Percentiles rank a stretch among this genome's conserved stretches.
These are phyloP conservation scores for Dorcus parallelipipedus DNA, from an alignment of 2,888 invertebrate species.

Conservation along the genomic window DNA sequence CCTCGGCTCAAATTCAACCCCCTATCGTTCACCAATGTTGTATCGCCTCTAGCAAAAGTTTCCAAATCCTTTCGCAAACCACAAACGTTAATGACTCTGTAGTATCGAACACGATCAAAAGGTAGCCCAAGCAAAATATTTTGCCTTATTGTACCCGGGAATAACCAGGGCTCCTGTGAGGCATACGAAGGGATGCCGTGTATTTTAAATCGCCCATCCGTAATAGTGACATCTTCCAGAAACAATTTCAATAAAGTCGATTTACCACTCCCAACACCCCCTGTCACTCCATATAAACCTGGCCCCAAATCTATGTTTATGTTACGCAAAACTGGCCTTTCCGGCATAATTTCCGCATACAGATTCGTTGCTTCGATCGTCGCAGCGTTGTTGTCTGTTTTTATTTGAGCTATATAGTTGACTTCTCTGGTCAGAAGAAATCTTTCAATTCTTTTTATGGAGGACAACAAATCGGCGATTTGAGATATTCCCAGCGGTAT, in stretches of 20 bases:
- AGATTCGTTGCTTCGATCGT: conserved; percentile 19
- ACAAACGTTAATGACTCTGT: conserved; percentile 59
- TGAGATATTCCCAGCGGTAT: conserved; percentile 83
- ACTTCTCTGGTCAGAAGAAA: conserved; percentile 51
- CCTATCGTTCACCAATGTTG: conserved; percentile 72
- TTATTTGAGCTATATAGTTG: background rate
- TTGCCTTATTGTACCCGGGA: conserved; percentile 60
- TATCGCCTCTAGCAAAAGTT: conserved; percentile 68
- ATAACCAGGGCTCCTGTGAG: conserved; percentile 60
- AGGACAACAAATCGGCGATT: conserved; percentile 74
- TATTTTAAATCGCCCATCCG: conserved; percentile 60
- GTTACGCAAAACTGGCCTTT: conserved; percentile 41
- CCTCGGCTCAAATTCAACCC: conserved; percentile 76
- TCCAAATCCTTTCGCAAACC: conserved; percentile 64
- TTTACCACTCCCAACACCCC: conserved; percentile 63
- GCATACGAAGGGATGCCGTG: conserved; percentile 58
- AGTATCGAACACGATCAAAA: conserved; percentile 54
- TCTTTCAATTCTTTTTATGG: conserved; percentile 65
- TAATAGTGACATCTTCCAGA: conserved; percentile 67
- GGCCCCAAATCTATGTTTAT: conserved; percentile 44
- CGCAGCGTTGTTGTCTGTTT: conserved; percentile 1
- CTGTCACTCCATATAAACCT: conserved; percentile 54
- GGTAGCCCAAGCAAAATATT: conserved; percentile 71
- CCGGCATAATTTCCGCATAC: conserved; percentile 25
- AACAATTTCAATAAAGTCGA: conserved; percentile 52